phyloP scores from a whole-genome alignment of 2,113 vertebrate species.

The Malurus melanocephalus region DNA sequence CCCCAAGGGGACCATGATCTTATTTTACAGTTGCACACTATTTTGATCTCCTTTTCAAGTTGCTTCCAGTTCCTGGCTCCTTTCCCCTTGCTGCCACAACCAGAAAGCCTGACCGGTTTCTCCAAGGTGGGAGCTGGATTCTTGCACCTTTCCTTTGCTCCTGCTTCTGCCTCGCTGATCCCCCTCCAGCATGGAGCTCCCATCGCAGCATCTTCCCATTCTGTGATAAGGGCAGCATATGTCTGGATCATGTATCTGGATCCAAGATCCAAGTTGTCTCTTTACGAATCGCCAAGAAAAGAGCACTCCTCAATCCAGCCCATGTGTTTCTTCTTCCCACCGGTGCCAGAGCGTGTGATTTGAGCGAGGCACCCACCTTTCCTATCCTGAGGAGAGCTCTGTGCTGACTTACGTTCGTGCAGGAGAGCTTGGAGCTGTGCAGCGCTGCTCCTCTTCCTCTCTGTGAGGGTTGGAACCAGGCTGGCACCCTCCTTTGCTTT shows the following conservation, averaged over 20 bases:
- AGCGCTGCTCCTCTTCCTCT: background rate
- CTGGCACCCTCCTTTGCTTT: background rate
- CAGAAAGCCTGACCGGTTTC: background rate
- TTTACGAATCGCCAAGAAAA: slow-evolving; percentile 40
- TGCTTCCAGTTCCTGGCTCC: background rate
- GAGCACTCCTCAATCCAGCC: slow-evolving; percentile 12
- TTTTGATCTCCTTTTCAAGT: background rate
- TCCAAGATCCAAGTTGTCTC: slow-evolving; percentile 10
- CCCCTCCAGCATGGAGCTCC: background rate
- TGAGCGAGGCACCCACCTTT: background rate
- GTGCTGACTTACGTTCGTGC: background rate
- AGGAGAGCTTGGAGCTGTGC: background rate
- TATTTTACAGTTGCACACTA: background rate
- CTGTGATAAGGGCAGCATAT: slow-evolving; percentile 37
- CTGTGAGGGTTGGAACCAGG: background rate
- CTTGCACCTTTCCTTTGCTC: background rate
- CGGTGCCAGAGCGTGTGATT: background rate
- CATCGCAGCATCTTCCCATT: background rate
- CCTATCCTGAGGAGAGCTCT: background rate
- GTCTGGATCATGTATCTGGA: slow-evolving; percentile 40
- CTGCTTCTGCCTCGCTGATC: background rate
- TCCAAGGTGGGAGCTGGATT: background rate
- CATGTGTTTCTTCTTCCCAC: background rate
- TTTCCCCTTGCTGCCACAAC: background rate
- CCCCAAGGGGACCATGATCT: background rate